phyloP scores from a whole-genome alignment of 2,888 invertebrate species.

The Strigamia maritima region DNA sequence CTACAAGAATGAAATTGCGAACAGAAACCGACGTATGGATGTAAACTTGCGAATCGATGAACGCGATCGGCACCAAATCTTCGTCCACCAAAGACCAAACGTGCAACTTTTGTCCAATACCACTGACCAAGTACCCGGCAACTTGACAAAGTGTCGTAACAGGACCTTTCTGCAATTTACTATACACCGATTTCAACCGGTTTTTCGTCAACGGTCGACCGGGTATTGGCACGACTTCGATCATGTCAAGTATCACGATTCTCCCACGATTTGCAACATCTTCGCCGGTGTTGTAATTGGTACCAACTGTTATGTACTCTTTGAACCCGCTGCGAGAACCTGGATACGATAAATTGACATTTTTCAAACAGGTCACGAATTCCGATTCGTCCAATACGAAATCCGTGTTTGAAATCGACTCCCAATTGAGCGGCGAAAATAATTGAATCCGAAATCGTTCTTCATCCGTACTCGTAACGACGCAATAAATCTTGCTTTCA shows the following conservation, averaged over 20 bases:
- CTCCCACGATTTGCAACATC: constrained; percentile 94
- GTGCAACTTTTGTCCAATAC: constrained; percentile 98
- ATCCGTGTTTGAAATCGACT: constrained; percentile 56
- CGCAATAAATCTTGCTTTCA: constrained; percentile 90
- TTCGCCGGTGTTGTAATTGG: constrained; percentile 96
- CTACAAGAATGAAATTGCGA: constrained; percentile 91
- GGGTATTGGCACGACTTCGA: constrained; percentile 98
- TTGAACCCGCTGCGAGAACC: constrained; percentile 92
- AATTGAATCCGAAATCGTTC: constrained; percentile 72
- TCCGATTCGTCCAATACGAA: constrained; percentile 92
- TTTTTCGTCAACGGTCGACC: constrained; percentile 97
- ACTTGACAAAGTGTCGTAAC: constrained; percentile 94
- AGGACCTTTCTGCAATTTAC: constrained; percentile 98
- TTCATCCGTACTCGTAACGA: constrained; percentile 76
- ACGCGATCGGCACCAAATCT: constrained; percentile 94
- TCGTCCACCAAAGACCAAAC: constrained; percentile 97
- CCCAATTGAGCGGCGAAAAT: constrained; percentile 75
- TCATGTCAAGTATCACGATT: constrained; percentile 87
- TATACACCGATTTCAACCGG: constrained; percentile 92
- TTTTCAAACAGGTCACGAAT: constrained; percentile 88
- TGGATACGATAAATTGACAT: constrained; percentile 83
- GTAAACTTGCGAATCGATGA: constrained; percentile 98
- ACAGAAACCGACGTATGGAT: constrained; percentile 89
- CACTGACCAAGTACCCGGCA: constrained; percentile 89
- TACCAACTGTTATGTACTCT: constrained; percentile 91